Evolutionary conservation across 2,113 vertebrate species (phyloP), one percentile per base, ranked within the genome.

Genomic region (Fregata magnificens): DNA sequence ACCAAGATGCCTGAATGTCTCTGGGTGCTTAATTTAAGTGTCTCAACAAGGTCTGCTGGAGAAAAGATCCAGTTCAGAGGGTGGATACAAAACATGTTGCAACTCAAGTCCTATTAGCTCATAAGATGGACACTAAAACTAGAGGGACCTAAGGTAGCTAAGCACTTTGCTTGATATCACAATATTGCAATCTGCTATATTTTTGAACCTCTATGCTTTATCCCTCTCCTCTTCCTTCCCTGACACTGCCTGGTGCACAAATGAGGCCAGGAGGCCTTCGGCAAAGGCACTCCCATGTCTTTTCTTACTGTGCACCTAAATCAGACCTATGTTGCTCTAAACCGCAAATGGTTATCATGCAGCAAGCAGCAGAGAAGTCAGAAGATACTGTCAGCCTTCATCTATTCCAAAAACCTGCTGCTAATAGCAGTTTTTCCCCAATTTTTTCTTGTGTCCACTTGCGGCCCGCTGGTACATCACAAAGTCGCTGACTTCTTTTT

Each of bases 261-360:
- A 16, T 1, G 4, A 40, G 11, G 18, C 17, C 44, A 58, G 45
- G 18, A 72, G 26, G 12, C 29, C 50, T 71, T 82, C 26, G 45
- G 18, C 24, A 78, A 76, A 92, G 29, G 17, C 18, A 22, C 7
- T 44, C 14, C 17, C 4, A 2, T 8, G 5, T 25, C 14, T 55
- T 32, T 65, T 25, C 42, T 50, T 20, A 9, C 2, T 11, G 7
- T 5, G 13, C 13, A 50, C 14, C 29, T 32, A 45, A 45, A 26
- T 26, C 31, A 91, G 34, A n/a, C 6, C 7, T 47, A 5, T 3
- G 13, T 2, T 47, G 9, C n/a, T 55, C 8, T 26, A 38, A 71
- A 28, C 17, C 1, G 2, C 19, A 59, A 82, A 45, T 1, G 1
- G 1, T 2, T 53, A 21, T n/a, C 22, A 24, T 3, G 10, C 5